Conservation (phyloP, 2,888 invertebrate genomes). For the Papilio protenor region DNA sequence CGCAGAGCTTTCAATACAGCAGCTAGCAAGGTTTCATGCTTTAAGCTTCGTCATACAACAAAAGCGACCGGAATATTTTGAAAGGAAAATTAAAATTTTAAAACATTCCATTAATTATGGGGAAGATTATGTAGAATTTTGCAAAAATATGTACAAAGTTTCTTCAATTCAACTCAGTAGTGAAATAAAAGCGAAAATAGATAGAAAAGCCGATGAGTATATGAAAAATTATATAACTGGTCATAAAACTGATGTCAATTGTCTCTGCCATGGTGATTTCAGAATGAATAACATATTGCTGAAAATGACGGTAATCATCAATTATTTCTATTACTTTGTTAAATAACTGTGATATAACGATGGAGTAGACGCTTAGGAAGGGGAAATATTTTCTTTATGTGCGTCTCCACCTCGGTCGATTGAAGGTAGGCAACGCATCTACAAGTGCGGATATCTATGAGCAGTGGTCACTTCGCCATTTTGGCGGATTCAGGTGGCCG, state of each 20-base stretch:
- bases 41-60: constrained; percentile 60
- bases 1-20: constrained; percentile 58
- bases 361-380: no score
- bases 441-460: no score
- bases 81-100: constrained; percentile 49
- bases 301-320: constrained; percentile 57
- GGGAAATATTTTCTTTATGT: no score
- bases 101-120: constrained; percentile 40
- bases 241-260: constrained; percentile 46
- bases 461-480: no score
- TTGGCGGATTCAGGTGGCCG: no score
- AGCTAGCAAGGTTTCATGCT: constrained; percentile 67
- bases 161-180: constrained; percentile 51
- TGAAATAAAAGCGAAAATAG: constrained; percentile 50
- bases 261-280: constrained; percentile 69
- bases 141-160: constrained; percentile 49
- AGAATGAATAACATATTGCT: constrained; percentile 66
- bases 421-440: no score
- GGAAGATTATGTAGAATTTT: constrained; percentile 37
- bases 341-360: background rate
- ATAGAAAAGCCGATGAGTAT: constrained; percentile 48
- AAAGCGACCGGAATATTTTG: constrained; percentile 57
- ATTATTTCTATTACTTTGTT: constrained; percentile 21
- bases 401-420: no score
- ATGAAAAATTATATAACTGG: constrained; percentile 53